phyloP scores from a whole-genome alignment of 2,797 vertebrate genomes.

The Selene dorsalis region DNA sequence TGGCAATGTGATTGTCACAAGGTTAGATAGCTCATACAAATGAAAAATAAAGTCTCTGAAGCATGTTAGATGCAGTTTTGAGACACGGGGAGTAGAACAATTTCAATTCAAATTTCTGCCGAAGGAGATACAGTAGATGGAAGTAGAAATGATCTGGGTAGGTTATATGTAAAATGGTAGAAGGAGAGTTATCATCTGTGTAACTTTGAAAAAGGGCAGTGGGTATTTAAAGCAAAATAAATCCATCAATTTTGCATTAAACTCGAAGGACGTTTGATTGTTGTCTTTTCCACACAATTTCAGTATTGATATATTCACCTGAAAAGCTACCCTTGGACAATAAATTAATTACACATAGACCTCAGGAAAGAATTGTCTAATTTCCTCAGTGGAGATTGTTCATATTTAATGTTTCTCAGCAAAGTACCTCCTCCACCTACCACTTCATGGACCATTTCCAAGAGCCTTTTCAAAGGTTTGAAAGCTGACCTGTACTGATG shows the following conservation, averaged over 20 bases:
- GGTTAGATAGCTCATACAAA: slow-evolving; percentile 72
- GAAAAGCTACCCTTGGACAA: neutral
- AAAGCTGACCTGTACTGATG: neutral
- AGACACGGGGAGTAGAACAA: slow-evolving; percentile 30
- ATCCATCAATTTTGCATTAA: neutral
- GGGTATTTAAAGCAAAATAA: neutral
- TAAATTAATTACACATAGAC: slow-evolving; percentile 29
- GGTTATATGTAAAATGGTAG: slow-evolving; percentile 27
- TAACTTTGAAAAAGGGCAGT: neutral
- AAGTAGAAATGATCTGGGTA: neutral
- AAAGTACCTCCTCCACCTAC: neutral
- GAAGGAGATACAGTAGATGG: slow-evolving; percentile 18
- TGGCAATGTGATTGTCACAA: slow-evolving; percentile 73
- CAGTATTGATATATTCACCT: neutral
- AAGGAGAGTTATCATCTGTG: neutral
- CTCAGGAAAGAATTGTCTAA: slow-evolving; percentile 26
- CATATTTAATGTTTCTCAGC: slow-evolving; percentile 1
- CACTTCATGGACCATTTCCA: neutral
- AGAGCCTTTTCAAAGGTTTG: neutral
- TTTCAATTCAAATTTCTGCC: slow-evolving; percentile 60
- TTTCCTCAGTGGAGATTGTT: slow-evolving; percentile 18
- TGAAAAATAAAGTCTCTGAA: slow-evolving; percentile 75
- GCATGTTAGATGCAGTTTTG: slow-evolving; percentile 61
- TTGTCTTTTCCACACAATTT: neutral
- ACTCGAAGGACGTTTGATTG: neutral